Evolutionary conservation across 2,797 vertebrate species (phyloP).

Genomic region (Pelochelys cantorii): DNA sequence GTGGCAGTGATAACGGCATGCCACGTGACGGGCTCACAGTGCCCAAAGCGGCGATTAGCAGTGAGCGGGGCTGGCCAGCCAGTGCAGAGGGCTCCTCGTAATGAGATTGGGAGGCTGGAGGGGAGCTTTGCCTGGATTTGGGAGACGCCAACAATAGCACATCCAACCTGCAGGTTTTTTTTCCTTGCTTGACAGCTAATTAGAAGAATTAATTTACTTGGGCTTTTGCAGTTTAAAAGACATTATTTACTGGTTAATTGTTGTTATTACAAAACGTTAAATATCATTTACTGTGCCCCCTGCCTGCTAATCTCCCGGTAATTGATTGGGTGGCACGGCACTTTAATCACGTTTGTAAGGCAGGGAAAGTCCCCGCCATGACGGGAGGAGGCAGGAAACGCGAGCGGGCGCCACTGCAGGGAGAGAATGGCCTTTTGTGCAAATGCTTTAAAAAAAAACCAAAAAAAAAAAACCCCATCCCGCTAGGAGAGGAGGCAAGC

Average conservation of each 20-base stretch:
- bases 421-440: rapidly evolving
- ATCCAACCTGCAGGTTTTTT: constrained; percentile 53
- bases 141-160: constrained; percentile 45
- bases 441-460: neutral
- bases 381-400: rapidly evolving
- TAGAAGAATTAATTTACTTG: constrained; percentile 82
- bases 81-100: constrained; percentile 1
- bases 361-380: neutral
- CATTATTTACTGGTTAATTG: constrained; percentile 84
- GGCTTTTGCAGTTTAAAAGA: constrained; percentile 75
- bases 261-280: constrained; percentile 80
- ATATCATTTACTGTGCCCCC: constrained; percentile 79
- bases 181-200: constrained; percentile 76
- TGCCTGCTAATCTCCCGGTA: constrained; percentile 60
- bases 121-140: constrained; percentile 55
- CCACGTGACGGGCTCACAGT: neutral
- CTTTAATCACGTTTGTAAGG: neutral
- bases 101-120: constrained; percentile 52
- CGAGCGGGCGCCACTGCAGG: rapidly evolving
- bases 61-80: neutral
- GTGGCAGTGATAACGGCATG: neutral
- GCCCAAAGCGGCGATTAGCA: neutral
- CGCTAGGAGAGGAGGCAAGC: neutral
- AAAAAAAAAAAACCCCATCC: neutral
- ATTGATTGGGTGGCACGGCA: constrained; percentile 62